phyloP scores from a whole-genome alignment of 2,888 invertebrate species.

The Heliconius hortense region DNA sequence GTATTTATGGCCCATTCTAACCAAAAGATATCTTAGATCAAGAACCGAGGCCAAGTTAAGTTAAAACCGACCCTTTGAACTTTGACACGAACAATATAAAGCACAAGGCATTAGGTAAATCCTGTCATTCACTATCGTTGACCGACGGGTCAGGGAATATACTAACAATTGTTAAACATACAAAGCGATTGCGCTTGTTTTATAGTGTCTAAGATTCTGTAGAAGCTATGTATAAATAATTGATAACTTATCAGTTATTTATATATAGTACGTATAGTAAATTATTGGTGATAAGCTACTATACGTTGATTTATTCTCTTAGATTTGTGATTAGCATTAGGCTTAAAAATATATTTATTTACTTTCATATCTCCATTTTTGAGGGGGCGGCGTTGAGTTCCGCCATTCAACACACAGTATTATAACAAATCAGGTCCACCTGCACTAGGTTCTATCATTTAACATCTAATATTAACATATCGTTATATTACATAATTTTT shows the following conservation, averaged over 20 bases:
- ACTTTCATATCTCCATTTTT: too few relatives aligned
- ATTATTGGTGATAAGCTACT: not conserved
- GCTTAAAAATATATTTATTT: too few relatives aligned
- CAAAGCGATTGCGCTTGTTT: constrained; percentile 20
- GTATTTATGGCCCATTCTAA: constrained; percentile 38
- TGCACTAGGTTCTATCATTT: too few relatives aligned
- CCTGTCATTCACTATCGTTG: constrained; percentile 58
- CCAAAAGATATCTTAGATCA: constrained; percentile 41
- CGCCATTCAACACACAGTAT: not conserved
- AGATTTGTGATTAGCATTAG: not conserved
- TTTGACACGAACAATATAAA: constrained; percentile 41
- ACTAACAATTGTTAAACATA: constrained; percentile 21
- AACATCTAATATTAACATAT: too few relatives aligned
- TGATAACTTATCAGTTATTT: too few relatives aligned
- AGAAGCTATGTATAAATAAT: not conserved
- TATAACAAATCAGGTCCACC: too few relatives aligned
- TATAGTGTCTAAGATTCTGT: constrained; percentile 31
- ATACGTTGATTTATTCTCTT: not conserved
- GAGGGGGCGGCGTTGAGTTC: not conserved
- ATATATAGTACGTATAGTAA: too few relatives aligned
- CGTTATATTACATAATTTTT: too few relatives aligned
- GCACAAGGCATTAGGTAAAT: constrained; percentile 35
- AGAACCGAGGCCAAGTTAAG: constrained; percentile 38
- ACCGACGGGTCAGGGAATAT: constrained; percentile 56
- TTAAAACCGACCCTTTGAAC: constrained; percentile 40